A percentile compares a stretch with the other conserved stretches of the same genome.
Evolutionary conservation across 2,113 vertebrate genomes (phyloP).

Genomic region (Dunckerocampus dactyliophorus): DNA sequence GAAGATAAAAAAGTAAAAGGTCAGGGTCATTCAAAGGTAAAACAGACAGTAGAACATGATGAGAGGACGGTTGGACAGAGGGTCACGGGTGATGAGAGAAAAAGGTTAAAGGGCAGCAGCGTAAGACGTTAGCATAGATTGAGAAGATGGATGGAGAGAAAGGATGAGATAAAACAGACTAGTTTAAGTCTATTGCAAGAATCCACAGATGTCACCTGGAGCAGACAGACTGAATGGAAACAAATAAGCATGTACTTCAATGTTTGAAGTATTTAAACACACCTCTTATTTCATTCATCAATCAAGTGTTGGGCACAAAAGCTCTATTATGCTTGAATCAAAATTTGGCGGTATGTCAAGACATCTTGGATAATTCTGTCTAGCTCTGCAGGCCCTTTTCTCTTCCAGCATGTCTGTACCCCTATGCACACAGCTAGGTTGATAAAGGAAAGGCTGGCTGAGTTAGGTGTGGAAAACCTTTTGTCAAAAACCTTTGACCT

Average conservation of each 20-base stretch:
- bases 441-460: too few relatives aligned
- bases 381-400: background rate
- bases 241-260: background rate
- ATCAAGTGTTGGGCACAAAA: too few relatives aligned
- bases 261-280: background rate
- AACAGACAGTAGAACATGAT: conserved; percentile 5
- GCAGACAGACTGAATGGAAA: background rate
- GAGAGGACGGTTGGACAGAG: conserved; percentile 10
- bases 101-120: conserved; percentile 9
- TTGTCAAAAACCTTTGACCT: too few relatives aligned
- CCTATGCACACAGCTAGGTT: too few relatives aligned
- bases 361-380: background rate
- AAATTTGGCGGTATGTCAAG: background rate
- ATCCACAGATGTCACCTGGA: background rate
- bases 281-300: too few relatives aligned
- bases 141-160: background rate
- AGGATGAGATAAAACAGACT: conserved; percentile 5
- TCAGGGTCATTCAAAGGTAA: conserved; percentile 3
- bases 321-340: background rate
- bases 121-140: conserved; percentile 10
- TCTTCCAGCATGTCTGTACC: too few relatives aligned
- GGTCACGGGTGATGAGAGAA: conserved; percentile 3
- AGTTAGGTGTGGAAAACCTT: too few relatives aligned
- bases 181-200: background rate
- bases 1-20: conserved; percentile 13